phyloP scores from a whole-genome alignment of 2,888 invertebrate genomes.

The Emesis castigata region DNA sequence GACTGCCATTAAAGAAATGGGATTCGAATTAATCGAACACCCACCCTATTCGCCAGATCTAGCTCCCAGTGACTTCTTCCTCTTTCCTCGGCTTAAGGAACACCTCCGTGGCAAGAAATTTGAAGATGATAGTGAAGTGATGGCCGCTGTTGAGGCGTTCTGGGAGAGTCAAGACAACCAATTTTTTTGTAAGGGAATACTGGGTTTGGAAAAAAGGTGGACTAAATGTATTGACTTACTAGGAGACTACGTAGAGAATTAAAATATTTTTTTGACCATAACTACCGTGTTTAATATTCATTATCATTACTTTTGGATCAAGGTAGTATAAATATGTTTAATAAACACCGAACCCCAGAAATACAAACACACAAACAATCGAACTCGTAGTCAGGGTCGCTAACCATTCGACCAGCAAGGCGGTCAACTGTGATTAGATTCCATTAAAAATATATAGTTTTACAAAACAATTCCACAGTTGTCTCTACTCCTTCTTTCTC shows the following conservation, averaged over 20 bases:
- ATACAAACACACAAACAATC: too few species aligned
- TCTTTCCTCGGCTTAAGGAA: constrained; percentile 60
- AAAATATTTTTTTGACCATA: background rate
- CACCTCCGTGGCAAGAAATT: constrained; percentile 34
- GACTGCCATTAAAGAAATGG: constrained; percentile 56
- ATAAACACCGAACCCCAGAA: too few species aligned
- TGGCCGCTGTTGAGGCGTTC: constrained; percentile 42
- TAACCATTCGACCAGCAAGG: too few species aligned
- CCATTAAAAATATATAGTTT: too few species aligned
- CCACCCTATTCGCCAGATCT: constrained; percentile 53
- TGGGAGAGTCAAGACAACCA: constrained; percentile 29
- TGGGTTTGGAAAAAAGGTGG: constrained; percentile 37
- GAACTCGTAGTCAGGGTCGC: too few species aligned
- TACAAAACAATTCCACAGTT: too few species aligned
- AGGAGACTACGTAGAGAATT: constrained; percentile 30
- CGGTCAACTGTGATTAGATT: too few species aligned
- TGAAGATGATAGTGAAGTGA: constrained; percentile 37
- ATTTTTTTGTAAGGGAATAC: constrained; percentile 38
- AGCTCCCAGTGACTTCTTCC: constrained; percentile 58
- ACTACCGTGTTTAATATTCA: too few species aligned
- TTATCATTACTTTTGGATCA: too few species aligned
- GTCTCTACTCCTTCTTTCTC: too few species aligned
- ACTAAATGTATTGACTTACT: constrained; percentile 39
- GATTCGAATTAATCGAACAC: constrained; percentile 46
- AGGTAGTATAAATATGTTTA: too few species aligned